Percentiles rank a stretch among this genome's conserved stretches.
Conservation (phyloP, 2,888 invertebrate genomes). For the Taphrorychus bicolor region DNA sequence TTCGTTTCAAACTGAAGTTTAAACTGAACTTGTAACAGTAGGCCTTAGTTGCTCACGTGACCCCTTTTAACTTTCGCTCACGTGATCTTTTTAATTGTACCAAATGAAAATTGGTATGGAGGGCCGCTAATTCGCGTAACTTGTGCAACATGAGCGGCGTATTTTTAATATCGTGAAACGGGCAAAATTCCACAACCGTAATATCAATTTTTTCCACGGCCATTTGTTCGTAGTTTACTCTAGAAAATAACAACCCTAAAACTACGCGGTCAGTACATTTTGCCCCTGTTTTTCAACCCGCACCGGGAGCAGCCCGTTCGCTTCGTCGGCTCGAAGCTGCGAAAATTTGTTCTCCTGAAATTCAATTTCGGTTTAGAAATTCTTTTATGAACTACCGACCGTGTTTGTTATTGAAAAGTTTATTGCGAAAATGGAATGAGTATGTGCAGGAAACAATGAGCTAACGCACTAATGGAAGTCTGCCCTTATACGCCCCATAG, state of each 20-base stretch:
- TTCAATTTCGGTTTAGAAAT: conserved; percentile 33
- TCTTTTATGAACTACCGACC: conserved; percentile 33
- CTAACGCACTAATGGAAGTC: neutral
- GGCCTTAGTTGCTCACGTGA: no score
- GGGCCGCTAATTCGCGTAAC: neutral
- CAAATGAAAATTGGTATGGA: neutral
- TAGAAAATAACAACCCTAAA: conserved; percentile 5
- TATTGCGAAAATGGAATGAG: conserved; percentile 24
- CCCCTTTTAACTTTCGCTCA: no score
- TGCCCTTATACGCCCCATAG: neutral
- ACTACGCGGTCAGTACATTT: conserved; percentile 17
- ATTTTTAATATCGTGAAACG: neutral
- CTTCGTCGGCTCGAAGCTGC: conserved; percentile 25
- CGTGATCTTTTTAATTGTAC: no score
- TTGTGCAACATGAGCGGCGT: neutral
- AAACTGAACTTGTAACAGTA: no score
- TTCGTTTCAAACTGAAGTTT: neutral
- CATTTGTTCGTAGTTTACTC: conserved; percentile 11
- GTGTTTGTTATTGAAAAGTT: conserved; percentile 32
- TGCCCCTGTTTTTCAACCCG: conserved; percentile 11
- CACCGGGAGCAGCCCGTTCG: conserved; percentile 11
- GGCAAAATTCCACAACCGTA: neutral
- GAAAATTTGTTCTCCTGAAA: conserved; percentile 33
- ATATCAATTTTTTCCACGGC: neutral
- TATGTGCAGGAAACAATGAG: conserved; percentile 15